Base-by-base conservation (phyloP, 1,140 invertebrate genomes). In the Drosophila kurseongensis region DNA sequence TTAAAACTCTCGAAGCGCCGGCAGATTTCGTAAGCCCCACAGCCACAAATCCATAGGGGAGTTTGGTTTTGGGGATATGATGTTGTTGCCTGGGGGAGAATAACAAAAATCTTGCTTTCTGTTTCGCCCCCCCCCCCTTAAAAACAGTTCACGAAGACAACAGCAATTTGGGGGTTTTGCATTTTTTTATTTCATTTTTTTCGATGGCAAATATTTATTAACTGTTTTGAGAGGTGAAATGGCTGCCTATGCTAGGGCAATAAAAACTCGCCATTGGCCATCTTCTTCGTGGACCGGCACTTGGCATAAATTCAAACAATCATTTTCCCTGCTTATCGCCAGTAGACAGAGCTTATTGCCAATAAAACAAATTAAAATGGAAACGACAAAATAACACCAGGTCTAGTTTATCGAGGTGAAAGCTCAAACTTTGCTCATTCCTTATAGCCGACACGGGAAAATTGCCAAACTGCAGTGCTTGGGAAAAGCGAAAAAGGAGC, bases 1-100 rank as follows among this genome's bases (percentile, higher is more conserved):
- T 88, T 88, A 88, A 88, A 89, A 83, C 79, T 88, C 78, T 82
- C 81, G 83, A 82, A 72, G 69, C 83, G 61, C 62, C 82, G 63
- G 71, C 82, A 88, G 83, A 86, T 82, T 79, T 88, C 68, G 66
- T 76, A 83, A 63, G 42, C 63, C 48, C 67, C 52, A 29, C 45
- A 55, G 73, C 67, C 38, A 60, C 65, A 85, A 86, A 86, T 75
- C 69, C 83, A 81, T 71, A 44, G 74, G 72, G 73, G 29, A 55
- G 54, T 27, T 38, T 40, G 42, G 9, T 13, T 27, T 29, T 59
- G 36, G 55, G 60, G 36, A 52, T 65, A 51, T 42, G 44, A 65
- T 16, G 65, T 14, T 18, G 23, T 12, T 40, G 65, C 61, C 40
- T 23, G 38, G 69, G 36, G 50, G 38, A 59, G 59, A 74, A 62